Evolutionary conservation across 1,140 invertebrate genomes (phyloP).

Genomic region (Araneus ventricosus): DNA sequence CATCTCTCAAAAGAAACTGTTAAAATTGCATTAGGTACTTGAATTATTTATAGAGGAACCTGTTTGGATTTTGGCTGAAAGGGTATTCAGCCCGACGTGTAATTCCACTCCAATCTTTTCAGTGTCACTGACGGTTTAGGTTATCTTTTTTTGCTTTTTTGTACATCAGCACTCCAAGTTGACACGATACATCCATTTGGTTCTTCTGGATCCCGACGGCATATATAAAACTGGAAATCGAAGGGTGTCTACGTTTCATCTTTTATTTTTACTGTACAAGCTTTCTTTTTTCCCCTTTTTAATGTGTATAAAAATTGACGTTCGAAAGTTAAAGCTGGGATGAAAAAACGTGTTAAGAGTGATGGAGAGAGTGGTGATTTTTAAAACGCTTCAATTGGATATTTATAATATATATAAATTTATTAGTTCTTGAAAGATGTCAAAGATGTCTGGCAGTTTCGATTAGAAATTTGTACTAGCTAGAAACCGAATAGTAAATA

Average conservation of each 20-base stretch:
- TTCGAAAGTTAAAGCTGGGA: not conserved
- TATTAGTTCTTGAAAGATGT: not conserved
- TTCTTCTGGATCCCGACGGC: constrained; percentile 15
- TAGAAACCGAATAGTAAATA: no score
- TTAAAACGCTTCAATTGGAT: not conserved
- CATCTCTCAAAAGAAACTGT: constrained; percentile 62
- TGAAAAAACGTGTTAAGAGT: not conserved
- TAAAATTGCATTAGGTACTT: constrained; percentile 71
- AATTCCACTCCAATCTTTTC: constrained; percentile 67
- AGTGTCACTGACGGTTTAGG: constrained; percentile 28
- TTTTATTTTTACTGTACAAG: not conserved
- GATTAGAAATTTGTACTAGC: no score
- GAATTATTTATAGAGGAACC: constrained; percentile 66
- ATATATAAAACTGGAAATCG: constrained; percentile 35
- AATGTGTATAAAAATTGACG: constrained; percentile 16
- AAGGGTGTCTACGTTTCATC: not conserved
- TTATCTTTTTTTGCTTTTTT: not conserved
- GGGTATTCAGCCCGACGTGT: constrained; percentile 47
- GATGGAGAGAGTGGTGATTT: not conserved
- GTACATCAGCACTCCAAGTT: constrained; percentile 15
- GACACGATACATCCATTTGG: constrained; percentile 60
- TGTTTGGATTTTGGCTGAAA: constrained; percentile 60
- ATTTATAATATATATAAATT: no score
- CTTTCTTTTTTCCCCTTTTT: not conserved
- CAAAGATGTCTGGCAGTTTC: not conserved